Base-by-base conservation (phyloP, 2,888 invertebrate genomes). In the Belgica antarctica region DNA sequence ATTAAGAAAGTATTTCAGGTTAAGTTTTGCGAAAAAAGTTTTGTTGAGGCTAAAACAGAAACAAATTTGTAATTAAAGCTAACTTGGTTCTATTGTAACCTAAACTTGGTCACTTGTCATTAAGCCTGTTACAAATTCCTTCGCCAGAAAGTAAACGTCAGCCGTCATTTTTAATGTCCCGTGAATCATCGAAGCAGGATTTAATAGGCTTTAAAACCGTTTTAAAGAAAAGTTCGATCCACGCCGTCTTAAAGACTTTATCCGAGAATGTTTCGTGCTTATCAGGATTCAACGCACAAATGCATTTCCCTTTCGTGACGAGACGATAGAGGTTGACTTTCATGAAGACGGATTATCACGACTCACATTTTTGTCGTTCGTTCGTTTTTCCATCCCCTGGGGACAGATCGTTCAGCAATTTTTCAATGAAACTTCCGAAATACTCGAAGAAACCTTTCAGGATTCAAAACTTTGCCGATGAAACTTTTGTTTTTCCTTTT, bases 221-320 rank as follows among this genome's bases (percentile, higher is more conserved):
- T n/a, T n/a, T n/a, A n/a, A 12, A 34, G 34, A 34, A 34, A 34
- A 34, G 34, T n/a, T n/a, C n/a, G n/a, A n/a, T n/a, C 10, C 4
- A 41, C 12, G 41, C 12, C 3, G 41, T 12, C 41, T 41, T 41
- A 5, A 41, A 41, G 41, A 41, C n/a, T n/a, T n/a, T 41, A 15
- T 41, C 41, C 15, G 41, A 41, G 41, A 52, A 52, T 52, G 52
- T 52, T 17, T 22, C 52, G 41, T 41, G 41, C 65, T 65, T 65
- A 65, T 65, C 65, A 65, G 65, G 24, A 65, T 65, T 65, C 65
- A 65, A 47, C 46, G 46, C 65, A 65, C 65, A 65, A 27, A 62
- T 24, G 46, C 19, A 22, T 28, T 57, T 66, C 12, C 17, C 34
- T 31, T 68, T 28, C 46, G n/a, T 65, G 65, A 65, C 65, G 41